Percentiles rank a stretch among this genome's conserved stretches.
Conservation (phyloP, 64 coral and sea anemone species). For the Montipora foliosa region DNA sequence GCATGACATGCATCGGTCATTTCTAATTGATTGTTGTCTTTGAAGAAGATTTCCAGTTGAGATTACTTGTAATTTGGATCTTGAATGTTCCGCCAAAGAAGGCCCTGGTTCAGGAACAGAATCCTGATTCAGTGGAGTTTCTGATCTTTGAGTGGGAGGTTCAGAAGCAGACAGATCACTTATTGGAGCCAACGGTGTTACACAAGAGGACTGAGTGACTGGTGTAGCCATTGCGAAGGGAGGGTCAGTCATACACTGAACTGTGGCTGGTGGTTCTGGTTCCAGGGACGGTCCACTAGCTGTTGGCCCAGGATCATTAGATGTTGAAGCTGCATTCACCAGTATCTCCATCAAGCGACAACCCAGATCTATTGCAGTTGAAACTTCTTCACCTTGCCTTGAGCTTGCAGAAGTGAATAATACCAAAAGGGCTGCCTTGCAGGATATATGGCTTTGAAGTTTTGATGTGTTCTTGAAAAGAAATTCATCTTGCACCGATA, state of each 20-base stretch:
- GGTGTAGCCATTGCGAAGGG: no score
- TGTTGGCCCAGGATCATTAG: neutral
- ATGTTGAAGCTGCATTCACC: conserved; percentile 15
- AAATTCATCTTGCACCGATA: no score
- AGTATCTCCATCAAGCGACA: conserved; percentile 47
- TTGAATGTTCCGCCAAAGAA: no score
- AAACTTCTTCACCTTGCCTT: conserved; percentile 31
- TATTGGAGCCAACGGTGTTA: neutral
- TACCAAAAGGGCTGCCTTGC: neutral
- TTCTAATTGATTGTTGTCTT: neutral
- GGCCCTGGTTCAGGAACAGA: no score
- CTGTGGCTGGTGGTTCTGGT: no score
- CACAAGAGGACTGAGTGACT: neutral
- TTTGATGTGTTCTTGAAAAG: no score
- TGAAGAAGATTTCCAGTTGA: conserved; percentile 49
- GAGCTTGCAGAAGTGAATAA: conserved; percentile 22
- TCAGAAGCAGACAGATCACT: neutral
- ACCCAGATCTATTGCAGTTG: conserved; percentile 41
- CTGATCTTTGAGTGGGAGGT: no score
- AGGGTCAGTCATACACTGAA: no score
- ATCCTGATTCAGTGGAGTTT: no score
- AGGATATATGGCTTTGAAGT: no score
- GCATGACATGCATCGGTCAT: conserved; percentile 21
- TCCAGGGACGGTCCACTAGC: no score
- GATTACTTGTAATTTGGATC: neutral